Conservation (phyloP, 2,797 vertebrate species). For the Synanceia verrucosa region DNA sequence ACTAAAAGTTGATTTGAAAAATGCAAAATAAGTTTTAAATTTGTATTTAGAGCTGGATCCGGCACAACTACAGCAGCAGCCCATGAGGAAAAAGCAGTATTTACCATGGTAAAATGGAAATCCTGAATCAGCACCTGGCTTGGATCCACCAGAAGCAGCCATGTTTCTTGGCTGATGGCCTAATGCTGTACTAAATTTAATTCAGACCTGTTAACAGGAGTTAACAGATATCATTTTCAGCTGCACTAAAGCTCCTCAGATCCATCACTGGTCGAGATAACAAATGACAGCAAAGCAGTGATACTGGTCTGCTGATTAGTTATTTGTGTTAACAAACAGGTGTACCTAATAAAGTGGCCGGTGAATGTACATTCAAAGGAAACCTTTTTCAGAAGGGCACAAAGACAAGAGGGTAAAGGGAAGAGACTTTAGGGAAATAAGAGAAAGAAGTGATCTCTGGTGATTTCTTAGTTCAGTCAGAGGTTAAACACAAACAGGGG, state of each 20-base stretch:
- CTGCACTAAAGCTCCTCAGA: background rate
- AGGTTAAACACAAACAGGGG: background rate
- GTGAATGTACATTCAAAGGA: background rate
- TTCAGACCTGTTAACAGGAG: background rate
- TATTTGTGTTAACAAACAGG: too few species aligned
- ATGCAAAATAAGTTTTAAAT: background rate
- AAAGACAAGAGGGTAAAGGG: background rate
- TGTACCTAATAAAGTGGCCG: background rate
- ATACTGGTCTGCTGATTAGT: too few species aligned
- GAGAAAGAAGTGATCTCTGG: background rate
- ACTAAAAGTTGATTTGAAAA: background rate
- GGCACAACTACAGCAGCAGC: background rate
- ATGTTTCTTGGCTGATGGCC: background rate
- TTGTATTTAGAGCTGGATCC: background rate
- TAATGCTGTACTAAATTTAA: background rate
- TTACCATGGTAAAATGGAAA: background rate
- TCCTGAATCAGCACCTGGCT: constrained; percentile 13
- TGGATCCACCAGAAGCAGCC: background rate
- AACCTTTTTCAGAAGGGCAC: background rate
- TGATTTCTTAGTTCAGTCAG: background rate
- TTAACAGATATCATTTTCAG: background rate
- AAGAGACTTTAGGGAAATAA: background rate
- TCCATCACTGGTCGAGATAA: background rate
- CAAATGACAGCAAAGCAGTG: too few species aligned
- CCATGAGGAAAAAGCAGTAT: background rate